These are phyloP conservation scores for Zoanthus gigantus DNA, from an alignment of 92 coral and sea anemone species.

Conservation along the genomic window DNA sequence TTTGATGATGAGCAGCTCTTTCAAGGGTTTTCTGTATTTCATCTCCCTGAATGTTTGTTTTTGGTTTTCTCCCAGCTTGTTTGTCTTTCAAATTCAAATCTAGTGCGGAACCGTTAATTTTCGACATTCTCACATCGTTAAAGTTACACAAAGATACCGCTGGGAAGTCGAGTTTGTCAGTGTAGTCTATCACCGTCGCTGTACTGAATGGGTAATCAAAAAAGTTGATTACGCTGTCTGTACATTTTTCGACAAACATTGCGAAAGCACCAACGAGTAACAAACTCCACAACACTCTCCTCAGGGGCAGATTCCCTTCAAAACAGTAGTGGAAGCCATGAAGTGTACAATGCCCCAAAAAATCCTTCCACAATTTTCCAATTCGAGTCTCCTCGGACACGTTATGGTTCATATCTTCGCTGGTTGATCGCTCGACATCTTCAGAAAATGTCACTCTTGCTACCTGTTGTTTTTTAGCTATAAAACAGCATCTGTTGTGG, in stretches of 20 bases:
- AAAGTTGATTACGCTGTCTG: slow-evolving; percentile 76
- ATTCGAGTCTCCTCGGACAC: slow-evolving; percentile 64
- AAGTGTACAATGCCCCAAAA: slow-evolving; percentile 77
- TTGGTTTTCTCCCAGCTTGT: slow-evolving; percentile 55
- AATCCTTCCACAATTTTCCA: slow-evolving; percentile 72
- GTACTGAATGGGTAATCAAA: slow-evolving; percentile 87
- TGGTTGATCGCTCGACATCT: slow-evolving; percentile 9
- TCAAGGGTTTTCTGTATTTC: slow-evolving; percentile 62
- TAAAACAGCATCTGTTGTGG: slow-evolving; percentile 32
- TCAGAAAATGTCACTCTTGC: neutral
- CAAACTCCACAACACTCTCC: slow-evolving; percentile 82
- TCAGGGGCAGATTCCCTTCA: slow-evolving; percentile 77
- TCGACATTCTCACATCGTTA: slow-evolving; percentile 87
- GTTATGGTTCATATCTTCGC: slow-evolving; percentile 48
- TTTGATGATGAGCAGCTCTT: slow-evolving; percentile 77
- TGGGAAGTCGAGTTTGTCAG: slow-evolving; percentile 75
- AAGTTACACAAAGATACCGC: slow-evolving; percentile 87
- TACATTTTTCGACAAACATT: slow-evolving; percentile 84
- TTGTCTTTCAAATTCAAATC: slow-evolving; percentile 51
- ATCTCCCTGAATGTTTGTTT: slow-evolving; percentile 15
- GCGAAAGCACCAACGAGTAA: slow-evolving; percentile 80
- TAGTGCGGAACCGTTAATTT: slow-evolving; percentile 81
- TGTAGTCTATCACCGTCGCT: slow-evolving; percentile 80
- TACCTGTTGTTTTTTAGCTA: neutral
- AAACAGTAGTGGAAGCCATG: slow-evolving; percentile 93